Conservation (phyloP, 2,888 invertebrate species). For the Luperina nickerlii region DNA sequence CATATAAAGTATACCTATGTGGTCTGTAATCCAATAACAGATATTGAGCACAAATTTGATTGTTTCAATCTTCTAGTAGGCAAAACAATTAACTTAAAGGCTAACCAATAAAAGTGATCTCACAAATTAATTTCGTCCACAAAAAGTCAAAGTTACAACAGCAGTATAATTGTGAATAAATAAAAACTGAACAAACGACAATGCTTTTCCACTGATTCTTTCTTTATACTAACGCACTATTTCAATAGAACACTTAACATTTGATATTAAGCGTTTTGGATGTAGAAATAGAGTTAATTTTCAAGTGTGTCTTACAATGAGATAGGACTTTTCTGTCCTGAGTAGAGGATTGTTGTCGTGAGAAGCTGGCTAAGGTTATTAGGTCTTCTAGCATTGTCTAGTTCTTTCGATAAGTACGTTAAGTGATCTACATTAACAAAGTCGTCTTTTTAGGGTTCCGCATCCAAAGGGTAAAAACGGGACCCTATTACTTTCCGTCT, state of each 20-base stretch:
- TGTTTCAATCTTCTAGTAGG: background rate
- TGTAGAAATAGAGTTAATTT: constrained; percentile 1
- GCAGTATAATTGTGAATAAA: constrained; percentile 33
- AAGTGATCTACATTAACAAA: background rate
- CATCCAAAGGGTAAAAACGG: too few relatives aligned
- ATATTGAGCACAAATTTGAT: background rate
- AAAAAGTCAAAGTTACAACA: constrained; percentile 43
- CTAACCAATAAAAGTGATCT: constrained; percentile 29
- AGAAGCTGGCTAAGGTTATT: constrained; percentile 27
- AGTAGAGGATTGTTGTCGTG: constrained; percentile 25
- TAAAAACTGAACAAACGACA: constrained; percentile 47
- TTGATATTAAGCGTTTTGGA: background rate
- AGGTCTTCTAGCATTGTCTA: constrained; percentile 15
- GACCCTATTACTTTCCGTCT: too few relatives aligned
- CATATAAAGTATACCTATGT: background rate
- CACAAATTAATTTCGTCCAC: constrained; percentile 32
- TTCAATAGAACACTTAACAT: background rate
- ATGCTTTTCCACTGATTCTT: constrained; percentile 43
- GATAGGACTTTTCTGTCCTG: constrained; percentile 15
- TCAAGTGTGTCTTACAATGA: background rate
- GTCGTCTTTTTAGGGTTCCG: background rate
- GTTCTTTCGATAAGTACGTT: background rate
- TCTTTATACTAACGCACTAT: constrained; percentile 17
- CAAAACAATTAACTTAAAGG: constrained; percentile 12
- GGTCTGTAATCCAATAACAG: background rate